Conservation (phyloP, 2,888 invertebrate species). For the Amiota communis region DNA sequence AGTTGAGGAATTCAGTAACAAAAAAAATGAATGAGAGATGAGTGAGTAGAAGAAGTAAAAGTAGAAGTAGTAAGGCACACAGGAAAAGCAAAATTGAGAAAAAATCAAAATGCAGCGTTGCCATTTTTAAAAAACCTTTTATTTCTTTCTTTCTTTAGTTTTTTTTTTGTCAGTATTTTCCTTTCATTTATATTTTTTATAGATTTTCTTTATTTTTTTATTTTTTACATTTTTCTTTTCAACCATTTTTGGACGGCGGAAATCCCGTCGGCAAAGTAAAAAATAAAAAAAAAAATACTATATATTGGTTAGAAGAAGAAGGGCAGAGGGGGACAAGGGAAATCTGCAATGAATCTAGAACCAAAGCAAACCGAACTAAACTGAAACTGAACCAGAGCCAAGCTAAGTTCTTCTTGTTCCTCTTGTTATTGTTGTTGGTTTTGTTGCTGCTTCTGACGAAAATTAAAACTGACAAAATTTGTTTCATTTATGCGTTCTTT, state of each 20-base stretch:
- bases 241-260: constrained; percentile 39
- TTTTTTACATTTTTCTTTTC: constrained; percentile 64
- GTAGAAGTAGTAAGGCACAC: constrained; percentile 36
- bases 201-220: constrained; percentile 48
- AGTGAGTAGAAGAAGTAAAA: neutral
- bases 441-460: constrained; percentile 49
- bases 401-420: neutral
- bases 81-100: constrained; percentile 44
- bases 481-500: constrained; percentile 56
- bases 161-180: constrained; percentile 28
- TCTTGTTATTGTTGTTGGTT: constrained; percentile 41
- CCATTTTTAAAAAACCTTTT: neutral
- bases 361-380: neutral
- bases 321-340: neutral
- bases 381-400: neutral
- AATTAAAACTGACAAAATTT: constrained; percentile 70
- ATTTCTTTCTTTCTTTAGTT: neutral
- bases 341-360: neutral
- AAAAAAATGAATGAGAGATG: neutral
- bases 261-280: constrained; percentile 69
- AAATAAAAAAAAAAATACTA: constrained; percentile 44
- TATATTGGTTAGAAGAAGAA: constrained; percentile 23
- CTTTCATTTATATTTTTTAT: constrained; percentile 43
- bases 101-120: constrained; percentile 43
- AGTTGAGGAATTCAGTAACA: neutral